Percentiles rank a stretch among this genome's conserved stretches.
phyloP scores from a whole-genome alignment of 2,113 vertebrate genomes.

The Neolamprologus cancellatus region DNA sequence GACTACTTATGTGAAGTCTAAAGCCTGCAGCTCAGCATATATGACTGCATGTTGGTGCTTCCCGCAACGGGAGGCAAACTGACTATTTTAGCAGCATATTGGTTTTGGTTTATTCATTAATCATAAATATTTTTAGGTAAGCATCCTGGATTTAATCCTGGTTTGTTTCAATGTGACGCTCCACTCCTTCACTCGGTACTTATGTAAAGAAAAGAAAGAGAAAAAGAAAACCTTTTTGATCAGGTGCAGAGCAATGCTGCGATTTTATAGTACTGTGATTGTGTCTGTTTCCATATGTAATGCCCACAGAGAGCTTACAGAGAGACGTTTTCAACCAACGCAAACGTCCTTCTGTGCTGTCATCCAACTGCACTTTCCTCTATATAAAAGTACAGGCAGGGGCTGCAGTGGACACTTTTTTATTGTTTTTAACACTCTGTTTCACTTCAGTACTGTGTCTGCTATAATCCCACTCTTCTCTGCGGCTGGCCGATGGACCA shows the following conservation, averaged over 20 bases:
- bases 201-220: not conserved
- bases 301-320: not conserved
- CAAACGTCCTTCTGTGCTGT: not conserved
- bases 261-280: not conserved
- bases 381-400: not conserved
- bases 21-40: not conserved
- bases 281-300: not conserved
- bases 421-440: not conserved
- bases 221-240: not conserved
- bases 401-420: not conserved
- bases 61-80: not conserved
- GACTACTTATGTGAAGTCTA: not conserved
- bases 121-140: not conserved
- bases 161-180: not conserved
- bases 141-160: not conserved
- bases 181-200: not conserved
- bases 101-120: not conserved
- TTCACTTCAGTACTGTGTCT: not conserved
- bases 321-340: not conserved
- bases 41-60: not conserved
- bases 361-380: not conserved
- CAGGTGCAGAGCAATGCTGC: fast-evolving
- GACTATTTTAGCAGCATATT: not conserved
- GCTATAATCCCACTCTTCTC: not conserved
- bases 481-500: not conserved